These are phyloP conservation scores for Apostichopus japonicus DNA, from an alignment of 35 echinoderm and acorn worm species.

Conservation along the genomic window DNA sequence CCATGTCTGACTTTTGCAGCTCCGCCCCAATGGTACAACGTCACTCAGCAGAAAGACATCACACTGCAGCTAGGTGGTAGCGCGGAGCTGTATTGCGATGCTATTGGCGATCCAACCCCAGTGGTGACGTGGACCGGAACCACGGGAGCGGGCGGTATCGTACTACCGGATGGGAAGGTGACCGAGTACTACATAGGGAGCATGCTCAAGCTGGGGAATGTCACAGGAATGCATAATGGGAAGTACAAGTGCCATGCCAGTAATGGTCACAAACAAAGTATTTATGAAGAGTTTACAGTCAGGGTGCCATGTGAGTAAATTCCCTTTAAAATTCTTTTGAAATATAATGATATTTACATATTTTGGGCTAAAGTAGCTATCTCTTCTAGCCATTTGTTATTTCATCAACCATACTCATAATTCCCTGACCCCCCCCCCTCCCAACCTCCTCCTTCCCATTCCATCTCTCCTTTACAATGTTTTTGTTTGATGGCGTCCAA, in stretches of 20 bases:
- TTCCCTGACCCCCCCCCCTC: too few relatives aligned
- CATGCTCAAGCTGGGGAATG: background rate
- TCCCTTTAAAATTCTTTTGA: too few relatives aligned
- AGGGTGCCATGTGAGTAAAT: conserved; percentile 10
- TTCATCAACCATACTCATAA: too few relatives aligned
- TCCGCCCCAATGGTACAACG: background rate
- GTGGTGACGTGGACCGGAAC: background rate
- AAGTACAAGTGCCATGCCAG: conserved; percentile 36
- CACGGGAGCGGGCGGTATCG: background rate
- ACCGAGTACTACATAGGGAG: conserved; percentile 40
- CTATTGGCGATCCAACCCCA: background rate
- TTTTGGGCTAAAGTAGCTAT: too few relatives aligned
- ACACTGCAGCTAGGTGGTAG: background rate
- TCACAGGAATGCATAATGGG: background rate
- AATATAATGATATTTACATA: too few relatives aligned
- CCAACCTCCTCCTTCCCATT: too few relatives aligned
- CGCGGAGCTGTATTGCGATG: background rate
- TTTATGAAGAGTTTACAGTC: background rate
- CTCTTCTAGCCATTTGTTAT: too few relatives aligned
- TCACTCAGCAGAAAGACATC: background rate
- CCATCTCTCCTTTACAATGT: too few relatives aligned
- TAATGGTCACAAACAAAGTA: background rate
- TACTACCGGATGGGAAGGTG: background rate
- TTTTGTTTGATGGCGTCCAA: too few relatives aligned
- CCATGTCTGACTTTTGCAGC: background rate